phyloP scores from a whole-genome alignment of 2,888 invertebrate species.

The Erebia palarica region DNA sequence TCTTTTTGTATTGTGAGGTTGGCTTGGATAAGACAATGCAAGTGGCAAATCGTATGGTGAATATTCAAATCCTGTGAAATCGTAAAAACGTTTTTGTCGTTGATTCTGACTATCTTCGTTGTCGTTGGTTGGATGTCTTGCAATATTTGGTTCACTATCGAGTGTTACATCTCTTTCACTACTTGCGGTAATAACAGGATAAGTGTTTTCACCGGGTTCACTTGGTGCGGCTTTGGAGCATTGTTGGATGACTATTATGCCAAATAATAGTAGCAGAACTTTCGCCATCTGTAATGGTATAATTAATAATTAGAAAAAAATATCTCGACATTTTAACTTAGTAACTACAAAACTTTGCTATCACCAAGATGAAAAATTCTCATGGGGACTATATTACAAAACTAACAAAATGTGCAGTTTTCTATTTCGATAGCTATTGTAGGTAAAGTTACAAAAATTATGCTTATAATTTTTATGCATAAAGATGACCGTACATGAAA shows the following conservation, averaged over 20 bases:
- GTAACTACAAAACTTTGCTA: not conserved
- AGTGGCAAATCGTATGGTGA: constrained; percentile 21
- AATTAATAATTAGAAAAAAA: constrained; percentile 19
- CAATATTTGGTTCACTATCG: constrained; percentile 43
- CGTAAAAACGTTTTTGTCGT: constrained; percentile 51
- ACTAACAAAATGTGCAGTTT: not conserved
- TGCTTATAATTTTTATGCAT: constrained; percentile 10
- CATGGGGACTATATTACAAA: not conserved
- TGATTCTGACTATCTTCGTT: constrained; percentile 38
- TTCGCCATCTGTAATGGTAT: constrained; percentile 66
- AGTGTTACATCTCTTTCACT: constrained; percentile 45
- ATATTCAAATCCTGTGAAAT: constrained; percentile 42
- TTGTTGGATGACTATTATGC: constrained; percentile 53
- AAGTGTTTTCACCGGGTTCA: constrained; percentile 53
- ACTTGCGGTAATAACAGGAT: constrained; percentile 42
- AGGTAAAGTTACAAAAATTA: not conserved
- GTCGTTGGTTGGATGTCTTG: constrained; percentile 44
- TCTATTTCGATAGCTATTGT: not conserved
- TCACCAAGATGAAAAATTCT: not conserved
- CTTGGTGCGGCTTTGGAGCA: constrained; percentile 58
- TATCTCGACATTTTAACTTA: not conserved
- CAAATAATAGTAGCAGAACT: constrained; percentile 47
- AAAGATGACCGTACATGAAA: constrained; percentile 29
- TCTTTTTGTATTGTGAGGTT: constrained; percentile 38
- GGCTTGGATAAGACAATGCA: constrained; percentile 32